phyloP scores from a whole-genome alignment of 2,797 vertebrate genomes.

The Mus caroli region DNA sequence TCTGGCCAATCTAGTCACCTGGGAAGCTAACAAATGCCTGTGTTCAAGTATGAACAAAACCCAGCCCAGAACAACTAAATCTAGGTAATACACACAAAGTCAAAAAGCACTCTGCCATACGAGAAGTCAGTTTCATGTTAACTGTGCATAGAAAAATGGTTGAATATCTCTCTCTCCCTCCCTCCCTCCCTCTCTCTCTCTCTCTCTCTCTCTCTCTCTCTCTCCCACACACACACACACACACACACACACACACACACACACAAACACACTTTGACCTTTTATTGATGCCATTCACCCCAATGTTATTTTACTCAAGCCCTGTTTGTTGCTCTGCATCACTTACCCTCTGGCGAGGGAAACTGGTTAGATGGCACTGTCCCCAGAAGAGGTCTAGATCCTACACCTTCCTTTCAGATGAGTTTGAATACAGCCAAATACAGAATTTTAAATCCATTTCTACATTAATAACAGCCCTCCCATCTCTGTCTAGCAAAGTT shows the following conservation, averaged over 20 bases:
- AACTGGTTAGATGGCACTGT: neutral
- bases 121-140: neutral
- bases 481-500: conserved; percentile 5
- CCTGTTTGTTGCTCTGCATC: neutral
- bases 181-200: too few species aligned
- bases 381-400: neutral
- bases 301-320: neutral
- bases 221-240: too few species aligned
- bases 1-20: neutral
- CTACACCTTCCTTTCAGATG: neutral
- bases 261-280: neutral
- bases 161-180: neutral
- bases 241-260: too few species aligned
- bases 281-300: neutral
- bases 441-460: conserved; percentile 26
- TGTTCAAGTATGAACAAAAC: neutral
- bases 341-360: neutral
- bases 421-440: neutral
- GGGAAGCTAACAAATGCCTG: neutral
- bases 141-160: neutral
- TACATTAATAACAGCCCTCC: conserved; percentile 11
- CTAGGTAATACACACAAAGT: neutral
- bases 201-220: too few species aligned
- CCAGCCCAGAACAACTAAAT: neutral
- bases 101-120: neutral